These are phyloP conservation scores for Agrochola circellaris DNA, from an alignment of 2,888 invertebrate species.

Conservation along the genomic window DNA sequence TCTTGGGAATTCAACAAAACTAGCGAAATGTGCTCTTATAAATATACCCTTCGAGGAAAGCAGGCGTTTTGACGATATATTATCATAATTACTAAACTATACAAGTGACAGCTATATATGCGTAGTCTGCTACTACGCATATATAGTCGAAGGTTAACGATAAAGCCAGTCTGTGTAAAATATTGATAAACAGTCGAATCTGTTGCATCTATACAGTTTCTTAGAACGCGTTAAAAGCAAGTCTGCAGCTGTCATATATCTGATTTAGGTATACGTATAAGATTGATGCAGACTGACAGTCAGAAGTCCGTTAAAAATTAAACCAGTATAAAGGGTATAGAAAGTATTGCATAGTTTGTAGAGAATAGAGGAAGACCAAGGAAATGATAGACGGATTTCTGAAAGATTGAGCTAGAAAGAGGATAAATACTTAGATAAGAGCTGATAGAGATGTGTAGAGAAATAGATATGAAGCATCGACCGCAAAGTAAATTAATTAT, in stretches of 20 bases:
- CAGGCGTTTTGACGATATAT: neutral
- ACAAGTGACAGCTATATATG: too few species aligned
- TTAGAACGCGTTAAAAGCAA: conserved; percentile 28
- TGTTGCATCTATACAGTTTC: conserved; percentile 20
- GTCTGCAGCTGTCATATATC: neutral
- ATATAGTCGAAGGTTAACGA: conserved; percentile 4
- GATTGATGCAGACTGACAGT: neutral
- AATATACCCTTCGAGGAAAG: neutral
- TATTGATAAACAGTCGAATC: conserved; percentile 46
- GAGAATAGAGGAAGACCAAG: neutral
- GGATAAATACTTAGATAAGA: neutral
- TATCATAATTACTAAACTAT: neutral
- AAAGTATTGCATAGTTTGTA: too few species aligned
- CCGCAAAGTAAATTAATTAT: neutral
- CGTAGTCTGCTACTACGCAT: too few species aligned
- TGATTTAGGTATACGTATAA: neutral
- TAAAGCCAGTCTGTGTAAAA: conserved; percentile 11
- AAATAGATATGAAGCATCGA: neutral
- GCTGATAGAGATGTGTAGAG: neutral
- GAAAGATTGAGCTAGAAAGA: neutral
- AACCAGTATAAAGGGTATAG: too few species aligned
- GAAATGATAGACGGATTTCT: neutral
- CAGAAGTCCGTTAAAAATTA: neutral
- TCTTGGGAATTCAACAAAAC: neutral
- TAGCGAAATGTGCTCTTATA: neutral